These are phyloP conservation scores for Potamarius usumacintae DNA, from an alignment of 2,113 vertebrate genomes.

Conservation along the genomic window DNA sequence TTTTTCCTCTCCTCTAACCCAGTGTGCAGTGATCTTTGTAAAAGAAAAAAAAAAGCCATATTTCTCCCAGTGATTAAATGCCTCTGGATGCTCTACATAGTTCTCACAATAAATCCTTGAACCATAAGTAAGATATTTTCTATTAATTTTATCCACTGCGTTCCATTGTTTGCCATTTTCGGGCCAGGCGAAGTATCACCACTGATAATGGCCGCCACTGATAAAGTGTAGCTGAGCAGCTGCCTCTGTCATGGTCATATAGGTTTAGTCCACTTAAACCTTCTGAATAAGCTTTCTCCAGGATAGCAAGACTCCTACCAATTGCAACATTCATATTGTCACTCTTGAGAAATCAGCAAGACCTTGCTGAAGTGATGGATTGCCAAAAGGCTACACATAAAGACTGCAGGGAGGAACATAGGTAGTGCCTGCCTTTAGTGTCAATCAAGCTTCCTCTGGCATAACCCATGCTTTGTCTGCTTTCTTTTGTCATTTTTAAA, in stretches of 20 bases:
- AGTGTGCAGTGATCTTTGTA: slow-evolving; percentile 16
- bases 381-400: slow-evolving; percentile 37
- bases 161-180: slow-evolving; percentile 21
- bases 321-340: slow-evolving; percentile 26
- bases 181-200: slow-evolving; percentile 26
- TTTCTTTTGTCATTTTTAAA: slow-evolving; percentile 23
- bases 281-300: slow-evolving; percentile 29
- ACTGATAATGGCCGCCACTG: slow-evolving; percentile 43
- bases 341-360: slow-evolving; percentile 39
- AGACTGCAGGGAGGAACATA: slow-evolving; percentile 16
- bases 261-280: slow-evolving; percentile 36
- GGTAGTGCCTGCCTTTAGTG: slow-evolving; percentile 4
- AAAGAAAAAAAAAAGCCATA: slow-evolving; percentile 1
- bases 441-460: slow-evolving; percentile 35
- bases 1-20: slow-evolving; percentile 18
- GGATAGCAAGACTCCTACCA: slow-evolving; percentile 20
- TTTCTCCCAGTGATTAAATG: slow-evolving; percentile 42
- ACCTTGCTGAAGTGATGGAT: slow-evolving; percentile 40
- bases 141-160: slow-evolving; percentile 27
- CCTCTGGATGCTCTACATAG: slow-evolving; percentile 18
- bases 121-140: slow-evolving; percentile 26
- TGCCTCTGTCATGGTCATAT: slow-evolving; percentile 37
- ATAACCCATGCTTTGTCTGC: slow-evolving; percentile 43
- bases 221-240: slow-evolving; percentile 41
- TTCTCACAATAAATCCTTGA: slow-evolving; percentile 30